Evolutionary conservation across 92 coral and sea anemone genomes (phyloP).

Genomic region (Epizoanthus scotinus): DNA sequence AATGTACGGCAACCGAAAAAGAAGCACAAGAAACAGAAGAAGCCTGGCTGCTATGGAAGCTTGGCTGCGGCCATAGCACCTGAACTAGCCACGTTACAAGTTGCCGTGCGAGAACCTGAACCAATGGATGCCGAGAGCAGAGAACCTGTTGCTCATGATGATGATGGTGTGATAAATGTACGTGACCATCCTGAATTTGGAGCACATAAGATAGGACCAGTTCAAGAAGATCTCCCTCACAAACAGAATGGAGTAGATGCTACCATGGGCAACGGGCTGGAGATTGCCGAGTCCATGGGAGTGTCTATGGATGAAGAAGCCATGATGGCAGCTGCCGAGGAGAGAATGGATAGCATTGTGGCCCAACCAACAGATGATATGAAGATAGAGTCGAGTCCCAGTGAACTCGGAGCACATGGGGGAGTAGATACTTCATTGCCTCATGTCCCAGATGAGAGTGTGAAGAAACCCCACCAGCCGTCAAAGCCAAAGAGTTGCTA

Average conservation of each 20-base stretch:
- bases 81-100: constrained; percentile 42
- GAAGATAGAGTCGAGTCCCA: not conserved
- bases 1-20: not conserved
- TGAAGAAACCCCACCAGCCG: constrained; percentile 4
- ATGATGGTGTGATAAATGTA: constrained; percentile 7
- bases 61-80: constrained; percentile 53
- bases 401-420: not conserved
- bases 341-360: not conserved
- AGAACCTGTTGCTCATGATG: constrained; percentile 5
- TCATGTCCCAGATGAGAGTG: constrained; percentile 8
- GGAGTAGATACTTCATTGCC: constrained; percentile 15
- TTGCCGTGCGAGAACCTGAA: not conserved
- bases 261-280: not conserved
- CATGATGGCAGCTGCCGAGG: constrained; percentile 1
- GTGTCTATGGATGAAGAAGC: not conserved
- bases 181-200: constrained; percentile 6
- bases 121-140: not conserved
- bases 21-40: constrained; percentile 29
- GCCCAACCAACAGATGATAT: constrained; percentile 23
- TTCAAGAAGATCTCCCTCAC: not conserved
- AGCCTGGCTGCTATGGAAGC: constrained; percentile 39
- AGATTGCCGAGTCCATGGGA: not conserved
- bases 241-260: not conserved
- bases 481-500: constrained; percentile 52
- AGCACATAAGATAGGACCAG: constrained; percentile 23